These are phyloP conservation scores for Cotesia congregata DNA, from an alignment of 2,888 invertebrate genomes.

Conservation along the genomic window DNA sequence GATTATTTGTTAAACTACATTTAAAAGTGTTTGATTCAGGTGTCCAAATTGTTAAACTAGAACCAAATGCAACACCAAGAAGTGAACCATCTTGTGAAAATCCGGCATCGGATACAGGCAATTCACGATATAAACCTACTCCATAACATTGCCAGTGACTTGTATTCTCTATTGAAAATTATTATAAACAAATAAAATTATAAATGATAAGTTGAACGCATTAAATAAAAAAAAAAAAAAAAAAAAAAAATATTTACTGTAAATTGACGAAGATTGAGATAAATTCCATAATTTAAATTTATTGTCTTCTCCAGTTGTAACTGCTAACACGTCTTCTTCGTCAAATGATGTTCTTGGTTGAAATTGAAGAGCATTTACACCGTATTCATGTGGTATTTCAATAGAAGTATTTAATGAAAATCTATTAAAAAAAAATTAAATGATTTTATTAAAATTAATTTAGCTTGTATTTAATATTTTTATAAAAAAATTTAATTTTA, in stretches of 20 bases:
- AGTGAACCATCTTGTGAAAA: slow-evolving; percentile 86
- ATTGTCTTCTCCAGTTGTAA: slow-evolving; percentile 79
- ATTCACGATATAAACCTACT: slow-evolving; percentile 75
- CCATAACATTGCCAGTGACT: slow-evolving; percentile 78
- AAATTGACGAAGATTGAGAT: slow-evolving; percentile 72
- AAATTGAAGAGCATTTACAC: slow-evolving; percentile 75
- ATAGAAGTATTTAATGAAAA: slow-evolving; percentile 80
- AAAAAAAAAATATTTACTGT: slow-evolving; percentile 68
- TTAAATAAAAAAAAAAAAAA: background rate
- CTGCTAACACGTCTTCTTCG: slow-evolving; percentile 72
- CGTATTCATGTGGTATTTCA: slow-evolving; percentile 79
- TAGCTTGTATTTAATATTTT: background rate
- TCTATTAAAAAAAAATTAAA: slow-evolving; percentile 69
- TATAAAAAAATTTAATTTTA: background rate
- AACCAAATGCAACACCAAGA: slow-evolving; percentile 79
- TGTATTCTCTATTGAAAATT: slow-evolving; percentile 70
- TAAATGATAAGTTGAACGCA: background rate
- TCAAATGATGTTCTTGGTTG: slow-evolving; percentile 70
- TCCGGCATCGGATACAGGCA: slow-evolving; percentile 74
- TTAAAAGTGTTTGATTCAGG: slow-evolving; percentile 75
- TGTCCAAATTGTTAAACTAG: slow-evolving; percentile 79
- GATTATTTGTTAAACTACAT: slow-evolving; percentile 72
- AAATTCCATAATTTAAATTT: slow-evolving; percentile 82
- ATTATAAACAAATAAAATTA: slow-evolving; percentile 28
- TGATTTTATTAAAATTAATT: slow-evolving; percentile 31